A percentile compares a stretch with the other conserved stretches of the same genome.
Conservation (phyloP, 1,140 invertebrate genomes). For the Sinella curviseta region DNA sequence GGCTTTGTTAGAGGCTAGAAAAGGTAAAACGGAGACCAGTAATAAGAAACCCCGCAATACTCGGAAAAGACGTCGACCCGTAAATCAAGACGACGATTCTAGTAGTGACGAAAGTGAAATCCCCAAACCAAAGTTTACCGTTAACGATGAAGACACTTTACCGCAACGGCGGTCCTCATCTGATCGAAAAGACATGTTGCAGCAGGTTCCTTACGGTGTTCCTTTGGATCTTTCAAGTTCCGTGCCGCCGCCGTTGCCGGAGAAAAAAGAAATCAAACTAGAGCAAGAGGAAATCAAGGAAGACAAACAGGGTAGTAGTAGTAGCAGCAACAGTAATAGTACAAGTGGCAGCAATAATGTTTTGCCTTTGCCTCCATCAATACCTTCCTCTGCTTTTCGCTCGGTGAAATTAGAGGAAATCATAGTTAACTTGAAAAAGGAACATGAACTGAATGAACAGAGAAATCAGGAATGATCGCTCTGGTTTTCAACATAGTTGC, state of each 20-base stretch:
- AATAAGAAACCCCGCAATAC: neutral
- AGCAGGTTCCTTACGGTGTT: neutral
- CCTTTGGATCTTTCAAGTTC: neutral
- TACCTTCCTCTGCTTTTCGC: neutral
- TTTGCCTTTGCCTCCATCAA: neutral
- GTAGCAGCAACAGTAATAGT: no score
- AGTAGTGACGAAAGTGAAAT: slow-evolving; percentile 22
- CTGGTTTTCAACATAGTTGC: no score
- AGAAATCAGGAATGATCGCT: neutral
- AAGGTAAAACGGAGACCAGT: neutral
- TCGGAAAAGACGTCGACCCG: neutral
- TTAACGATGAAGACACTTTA: neutral
- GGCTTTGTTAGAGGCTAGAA: neutral
- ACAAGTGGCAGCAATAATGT: neutral
- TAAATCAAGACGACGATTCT: neutral
- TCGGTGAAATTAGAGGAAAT: neutral
- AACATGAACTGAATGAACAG: neutral
- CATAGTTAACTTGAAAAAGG: neutral
- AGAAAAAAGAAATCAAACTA: neutral
- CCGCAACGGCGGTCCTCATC: neutral
- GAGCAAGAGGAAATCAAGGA: neutral
- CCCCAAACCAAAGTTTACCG: slow-evolving; percentile 10
- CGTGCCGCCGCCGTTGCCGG: neutral
- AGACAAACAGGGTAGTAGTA: neutral
- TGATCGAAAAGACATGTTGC: neutral